Evolutionary conservation across 2,888 invertebrate species (phyloP).

Genomic region (Gari tellinella): DNA sequence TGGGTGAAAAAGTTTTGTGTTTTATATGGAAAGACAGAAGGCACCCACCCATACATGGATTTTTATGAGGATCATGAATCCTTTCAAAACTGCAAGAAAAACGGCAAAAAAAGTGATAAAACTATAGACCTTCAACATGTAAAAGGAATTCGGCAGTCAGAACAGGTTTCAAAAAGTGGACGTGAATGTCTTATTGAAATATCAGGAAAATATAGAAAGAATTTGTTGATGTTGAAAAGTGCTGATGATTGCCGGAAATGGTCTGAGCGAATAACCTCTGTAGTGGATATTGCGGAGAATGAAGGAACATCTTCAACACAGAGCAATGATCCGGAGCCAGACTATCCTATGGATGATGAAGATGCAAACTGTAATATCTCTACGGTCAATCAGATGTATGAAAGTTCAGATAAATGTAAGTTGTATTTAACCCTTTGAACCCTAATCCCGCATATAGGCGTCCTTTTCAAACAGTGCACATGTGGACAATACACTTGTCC

Average conservation of each 20-base stretch:
- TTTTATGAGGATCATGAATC: constrained; percentile 43
- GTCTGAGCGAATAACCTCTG: constrained; percentile 18
- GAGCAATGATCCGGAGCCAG: background rate
- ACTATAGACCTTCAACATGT: constrained; percentile 48
- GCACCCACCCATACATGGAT: constrained; percentile 47
- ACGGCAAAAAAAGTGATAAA: constrained; percentile 43
- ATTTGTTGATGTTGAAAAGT: constrained; percentile 36
- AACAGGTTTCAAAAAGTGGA: constrained; percentile 28
- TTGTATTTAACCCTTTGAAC: too few species aligned
- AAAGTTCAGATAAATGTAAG: constrained; percentile 23
- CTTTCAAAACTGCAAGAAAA: constrained; percentile 10
- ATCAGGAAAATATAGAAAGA: constrained; percentile 47
- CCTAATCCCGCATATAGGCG: too few species aligned
- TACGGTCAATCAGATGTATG: constrained; percentile 54
- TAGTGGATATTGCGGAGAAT: constrained; percentile 15
- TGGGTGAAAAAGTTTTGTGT: constrained; percentile 51
- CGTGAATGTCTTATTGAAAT: constrained; percentile 52
- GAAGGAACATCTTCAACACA: background rate
- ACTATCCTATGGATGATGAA: constrained; percentile 24
- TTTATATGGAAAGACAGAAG: constrained; percentile 37
- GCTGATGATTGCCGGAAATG: constrained; percentile 50
- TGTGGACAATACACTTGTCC: too few species aligned
- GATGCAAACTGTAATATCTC: constrained; percentile 36
- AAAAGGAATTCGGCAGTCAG: constrained; percentile 30
- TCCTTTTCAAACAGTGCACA: too few species aligned